Percentiles rank a stretch among this genome's conserved stretches.
Evolutionary conservation across 2,888 invertebrate species (phyloP).

Genomic region (Belgica antarctica): DNA sequence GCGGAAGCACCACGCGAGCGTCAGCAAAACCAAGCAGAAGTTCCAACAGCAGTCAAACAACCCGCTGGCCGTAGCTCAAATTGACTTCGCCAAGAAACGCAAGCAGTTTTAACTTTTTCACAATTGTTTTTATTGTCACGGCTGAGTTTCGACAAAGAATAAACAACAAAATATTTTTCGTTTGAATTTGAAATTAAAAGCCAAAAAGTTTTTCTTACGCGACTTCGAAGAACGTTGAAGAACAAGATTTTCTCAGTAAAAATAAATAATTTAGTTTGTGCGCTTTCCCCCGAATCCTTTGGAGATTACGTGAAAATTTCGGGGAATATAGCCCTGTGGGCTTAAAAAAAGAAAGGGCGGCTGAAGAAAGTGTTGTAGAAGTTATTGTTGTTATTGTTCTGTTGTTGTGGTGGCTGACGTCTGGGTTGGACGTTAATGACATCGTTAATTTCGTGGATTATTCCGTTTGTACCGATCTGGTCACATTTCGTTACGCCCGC

Average conservation of each 20-base stretch:
- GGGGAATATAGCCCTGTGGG: too few relatives aligned
- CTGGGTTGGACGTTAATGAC: constrained; percentile 47
- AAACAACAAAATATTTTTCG: too few relatives aligned
- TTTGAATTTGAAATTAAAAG: too few relatives aligned
- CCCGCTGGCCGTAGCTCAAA: constrained; percentile 52
- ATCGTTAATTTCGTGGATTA: constrained; percentile 55
- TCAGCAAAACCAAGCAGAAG: constrained; percentile 49
- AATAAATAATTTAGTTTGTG: too few relatives aligned
- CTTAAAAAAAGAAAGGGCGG: constrained; percentile 29
- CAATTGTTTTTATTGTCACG: too few relatives aligned
- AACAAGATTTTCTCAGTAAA: too few relatives aligned
- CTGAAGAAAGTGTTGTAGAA: constrained; percentile 15
- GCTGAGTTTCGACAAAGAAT: too few relatives aligned
- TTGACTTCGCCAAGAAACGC: constrained; percentile 49
- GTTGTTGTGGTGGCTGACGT: background rate
- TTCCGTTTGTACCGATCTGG: constrained; percentile 53
- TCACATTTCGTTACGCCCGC: constrained; percentile 56
- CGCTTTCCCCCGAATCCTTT: too few relatives aligned
- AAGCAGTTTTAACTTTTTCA: constrained; percentile 35
- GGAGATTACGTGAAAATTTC: too few relatives aligned
- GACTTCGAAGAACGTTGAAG: too few relatives aligned
- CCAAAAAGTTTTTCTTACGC: too few relatives aligned
- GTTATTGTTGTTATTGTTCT: too few relatives aligned
- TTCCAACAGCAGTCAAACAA: constrained; percentile 51
- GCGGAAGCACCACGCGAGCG: background rate